Evolutionary conservation across 2,797 vertebrate genomes (phyloP).

Genomic region (Babyrousa celebensis): DNA sequence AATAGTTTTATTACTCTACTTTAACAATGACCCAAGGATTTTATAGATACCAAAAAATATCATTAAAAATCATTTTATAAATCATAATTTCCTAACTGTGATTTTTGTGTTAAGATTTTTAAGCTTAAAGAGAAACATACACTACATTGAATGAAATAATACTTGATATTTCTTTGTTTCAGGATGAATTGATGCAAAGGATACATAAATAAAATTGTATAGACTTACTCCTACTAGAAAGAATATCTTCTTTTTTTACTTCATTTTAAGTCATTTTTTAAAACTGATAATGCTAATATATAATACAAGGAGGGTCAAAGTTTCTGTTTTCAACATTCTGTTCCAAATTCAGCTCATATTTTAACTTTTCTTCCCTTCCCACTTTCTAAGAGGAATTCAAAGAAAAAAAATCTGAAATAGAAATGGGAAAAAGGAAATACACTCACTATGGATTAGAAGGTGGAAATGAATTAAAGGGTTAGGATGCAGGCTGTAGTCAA

Average conservation of each 20-base stretch:
- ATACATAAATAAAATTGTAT: not conserved
- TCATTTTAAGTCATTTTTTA: not conserved
- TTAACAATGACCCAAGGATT: conserved; percentile 37
- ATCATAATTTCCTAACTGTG: conserved; percentile 34
- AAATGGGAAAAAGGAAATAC: not conserved
- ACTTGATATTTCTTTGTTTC: conserved; percentile 16
- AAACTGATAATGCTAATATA: conserved; percentile 20
- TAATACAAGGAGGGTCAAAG: not conserved
- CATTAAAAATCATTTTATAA: conserved; percentile 55
- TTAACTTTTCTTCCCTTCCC: conserved; percentile 44
- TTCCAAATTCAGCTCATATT: not conserved
- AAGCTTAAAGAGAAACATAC: conserved; percentile 52
- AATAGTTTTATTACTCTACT: conserved; percentile 29
- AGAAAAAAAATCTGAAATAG: not conserved
- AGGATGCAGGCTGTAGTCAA: not conserved
- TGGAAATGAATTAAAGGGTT: not conserved
- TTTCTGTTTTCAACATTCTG: conserved; percentile 13
- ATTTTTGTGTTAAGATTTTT: conserved; percentile 63
- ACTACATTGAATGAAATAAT: conserved; percentile 48
- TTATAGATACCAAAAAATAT: conserved; percentile 45
- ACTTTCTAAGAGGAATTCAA: conserved; percentile 30
- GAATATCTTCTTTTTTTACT: not conserved
- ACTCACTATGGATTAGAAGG: conserved; percentile 34
- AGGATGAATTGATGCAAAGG: conserved; percentile 10
- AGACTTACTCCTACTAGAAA: not conserved